Base-by-base conservation (phyloP, 64 coral and sea anemone genomes). In the Anthopleura sola region DNA sequence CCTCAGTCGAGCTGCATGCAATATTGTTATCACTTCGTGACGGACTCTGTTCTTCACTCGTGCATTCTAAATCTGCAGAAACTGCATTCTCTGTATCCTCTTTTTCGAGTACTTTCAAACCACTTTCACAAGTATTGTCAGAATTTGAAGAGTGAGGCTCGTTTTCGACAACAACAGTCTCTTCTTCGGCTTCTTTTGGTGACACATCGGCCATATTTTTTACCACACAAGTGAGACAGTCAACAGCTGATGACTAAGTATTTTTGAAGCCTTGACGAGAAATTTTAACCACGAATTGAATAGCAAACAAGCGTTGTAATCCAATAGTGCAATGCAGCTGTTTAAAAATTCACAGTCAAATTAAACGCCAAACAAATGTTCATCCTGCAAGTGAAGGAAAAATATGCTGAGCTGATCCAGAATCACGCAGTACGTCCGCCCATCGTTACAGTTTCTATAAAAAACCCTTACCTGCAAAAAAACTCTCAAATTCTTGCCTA, bases 161-260 rank as follows among this genome's bases (percentile, higher is more conserved):
- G 34, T 71, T 71, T 28, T 71, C 66, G 13, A 14, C 28, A 71
- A 32, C n/a, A 14, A 71, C 66, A 15, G 14, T 14, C 28, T 71
- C 66, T 71, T 29, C 28, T 29, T 34, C 66, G 66, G 13, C 66
- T 32, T 29, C 66, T 20, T 11, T 71, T 71, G 14, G 28, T 34
- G 66, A 71, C 66, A 29, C 29, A 71, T 71, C 66, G 11, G 66
- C 66, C 66, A 71, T n/a, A n/a, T n/a, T 71, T 71, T 71, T 71
- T 71, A 34, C 66, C 31, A 2, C 66, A 34, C 62, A 68, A n/a
- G n/a, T n/a, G n/a, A n/a, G n/a, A n/a, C n/a, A 26, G 1, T 26
- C 62, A 68, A 28, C 24, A 29, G 24, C 3, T 66, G 60, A 69
- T 69, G 33, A 29, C 1, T 11, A 69, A 29, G 14, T 53, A 32